phyloP scores from a whole-genome alignment of 2,113 vertebrate species.

The Dendrocopos noguchii region DNA sequence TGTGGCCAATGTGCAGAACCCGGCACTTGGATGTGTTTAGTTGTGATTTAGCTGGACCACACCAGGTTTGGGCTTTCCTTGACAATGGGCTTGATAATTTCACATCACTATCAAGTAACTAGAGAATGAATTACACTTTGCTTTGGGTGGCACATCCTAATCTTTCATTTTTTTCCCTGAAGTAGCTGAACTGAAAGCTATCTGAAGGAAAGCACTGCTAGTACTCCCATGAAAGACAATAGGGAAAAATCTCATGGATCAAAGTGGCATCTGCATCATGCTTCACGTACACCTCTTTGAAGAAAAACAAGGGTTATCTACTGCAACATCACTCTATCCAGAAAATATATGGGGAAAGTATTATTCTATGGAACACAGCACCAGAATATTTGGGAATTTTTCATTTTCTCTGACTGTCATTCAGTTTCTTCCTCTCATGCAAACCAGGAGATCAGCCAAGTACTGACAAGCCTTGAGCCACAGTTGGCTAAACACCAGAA shows the following conservation, averaged over 20 bases:
- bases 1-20: no score
- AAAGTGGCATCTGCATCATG: fast-evolving
- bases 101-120: slow-evolving; percentile 31
- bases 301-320: background rate
- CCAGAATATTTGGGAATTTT: background rate
- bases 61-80: slow-evolving; percentile 43
- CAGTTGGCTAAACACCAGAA: background rate
- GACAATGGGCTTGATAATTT: slow-evolving; percentile 41
- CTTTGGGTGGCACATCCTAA: background rate
- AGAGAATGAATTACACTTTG: slow-evolving; percentile 57
- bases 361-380: background rate
- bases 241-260: background rate
- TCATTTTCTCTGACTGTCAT: fast-evolving
- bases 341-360: no score
- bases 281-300: background rate
- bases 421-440: background rate
- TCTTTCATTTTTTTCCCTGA: background rate
- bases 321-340: background rate
- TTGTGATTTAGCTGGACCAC: background rate
- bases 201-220: background rate
- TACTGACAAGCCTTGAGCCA: background rate
- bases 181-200: background rate
- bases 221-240: background rate
- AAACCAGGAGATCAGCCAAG: background rate
- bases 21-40: no score